phyloP scores from a whole-genome alignment of 2,888 invertebrate species.

The Diploptera punctata region DNA sequence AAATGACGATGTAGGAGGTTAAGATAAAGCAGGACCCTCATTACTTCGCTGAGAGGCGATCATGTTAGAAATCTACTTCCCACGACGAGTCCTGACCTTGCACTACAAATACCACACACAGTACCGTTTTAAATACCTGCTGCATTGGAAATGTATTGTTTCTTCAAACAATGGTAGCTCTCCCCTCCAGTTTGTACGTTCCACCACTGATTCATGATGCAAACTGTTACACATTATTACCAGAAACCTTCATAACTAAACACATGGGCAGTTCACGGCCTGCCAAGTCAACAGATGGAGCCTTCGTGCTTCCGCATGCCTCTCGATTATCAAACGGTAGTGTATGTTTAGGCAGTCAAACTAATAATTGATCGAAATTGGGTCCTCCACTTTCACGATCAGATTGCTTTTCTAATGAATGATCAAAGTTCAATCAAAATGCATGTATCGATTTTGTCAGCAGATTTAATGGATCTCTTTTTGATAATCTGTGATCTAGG shows the following conservation, averaged over 20 bases:
- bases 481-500: too few relatives aligned
- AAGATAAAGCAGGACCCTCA: constrained; percentile 12
- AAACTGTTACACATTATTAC: not conserved
- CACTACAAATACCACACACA: not conserved
- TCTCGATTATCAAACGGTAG: not conserved
- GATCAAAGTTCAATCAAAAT: too few relatives aligned
- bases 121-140: not conserved
- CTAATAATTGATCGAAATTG: not conserved
- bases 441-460: too few relatives aligned
- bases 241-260: not conserved
- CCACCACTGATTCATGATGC: not conserved
- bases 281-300: not conserved
- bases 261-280: not conserved
- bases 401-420: too few relatives aligned
- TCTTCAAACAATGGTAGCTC: not conserved
- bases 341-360: too few relatives aligned
- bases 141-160: not conserved
- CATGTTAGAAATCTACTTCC: constrained; percentile 20
- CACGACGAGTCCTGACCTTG: not conserved
- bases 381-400: not conserved
- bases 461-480: too few relatives aligned
- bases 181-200: not conserved
- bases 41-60: constrained; percentile 13
- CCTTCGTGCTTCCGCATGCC: not conserved
- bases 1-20: not conserved